These are phyloP conservation scores for Suricata suricatta DNA, from an alignment of 2,113 vertebrate genomes.

Conservation along the genomic window DNA sequence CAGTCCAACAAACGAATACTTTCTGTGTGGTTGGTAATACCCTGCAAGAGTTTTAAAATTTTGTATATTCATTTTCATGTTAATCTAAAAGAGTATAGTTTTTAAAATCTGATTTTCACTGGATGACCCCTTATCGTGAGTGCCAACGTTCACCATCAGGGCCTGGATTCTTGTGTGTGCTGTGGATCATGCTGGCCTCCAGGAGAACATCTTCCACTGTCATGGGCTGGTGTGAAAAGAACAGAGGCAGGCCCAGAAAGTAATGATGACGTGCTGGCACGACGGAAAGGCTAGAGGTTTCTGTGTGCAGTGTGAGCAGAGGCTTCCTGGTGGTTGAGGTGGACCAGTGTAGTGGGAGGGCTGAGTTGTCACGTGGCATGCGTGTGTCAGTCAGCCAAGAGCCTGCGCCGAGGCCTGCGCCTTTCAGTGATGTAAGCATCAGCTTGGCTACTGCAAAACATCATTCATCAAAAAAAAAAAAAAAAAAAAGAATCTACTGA, in stretches of 20 bases:
- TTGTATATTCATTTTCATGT: background rate
- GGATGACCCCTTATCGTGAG: background rate
- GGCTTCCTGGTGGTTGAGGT: background rate
- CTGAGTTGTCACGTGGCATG: fast-evolving
- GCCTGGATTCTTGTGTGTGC: background rate
- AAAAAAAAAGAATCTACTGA: background rate
- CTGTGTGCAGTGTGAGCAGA: background rate
- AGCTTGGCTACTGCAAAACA: background rate
- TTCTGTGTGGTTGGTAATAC: background rate
- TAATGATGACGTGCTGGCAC: fast-evolving
- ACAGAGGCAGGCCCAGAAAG: background rate
- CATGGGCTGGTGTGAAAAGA: background rate
- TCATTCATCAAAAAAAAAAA: background rate
- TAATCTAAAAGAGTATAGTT: background rate
- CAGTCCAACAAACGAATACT: background rate
- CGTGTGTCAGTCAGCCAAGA: background rate
- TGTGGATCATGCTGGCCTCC: background rate
- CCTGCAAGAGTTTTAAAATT: background rate
- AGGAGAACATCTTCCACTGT: background rate
- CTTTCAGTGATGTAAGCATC: background rate
- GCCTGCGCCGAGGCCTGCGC: background rate
- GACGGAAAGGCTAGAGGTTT: fast-evolving
- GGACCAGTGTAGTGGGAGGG: background rate
- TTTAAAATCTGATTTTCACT: background rate
- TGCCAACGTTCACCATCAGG: background rate